phyloP scores from a whole-genome alignment of 2,113 vertebrate genomes.

The Speoplatyrhinus poulsoni region DNA sequence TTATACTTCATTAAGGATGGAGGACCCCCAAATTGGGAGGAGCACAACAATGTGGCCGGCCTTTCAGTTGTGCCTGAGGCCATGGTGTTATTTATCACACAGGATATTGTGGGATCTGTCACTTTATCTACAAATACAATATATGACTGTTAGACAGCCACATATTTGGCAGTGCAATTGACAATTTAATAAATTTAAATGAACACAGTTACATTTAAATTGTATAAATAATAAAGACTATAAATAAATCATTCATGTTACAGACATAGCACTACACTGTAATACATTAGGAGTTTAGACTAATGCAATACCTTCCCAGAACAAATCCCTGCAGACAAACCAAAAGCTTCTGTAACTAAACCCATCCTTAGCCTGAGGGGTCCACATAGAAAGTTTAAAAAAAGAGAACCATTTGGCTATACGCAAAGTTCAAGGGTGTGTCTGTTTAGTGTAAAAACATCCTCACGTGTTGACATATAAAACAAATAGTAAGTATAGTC shows the following conservation, averaged over 20 bases:
- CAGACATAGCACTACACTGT: too few species aligned
- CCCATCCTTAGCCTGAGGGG: too few species aligned
- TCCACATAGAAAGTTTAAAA: too few species aligned
- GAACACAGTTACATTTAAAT: not conserved
- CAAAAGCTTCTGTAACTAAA: not conserved
- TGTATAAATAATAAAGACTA: not conserved
- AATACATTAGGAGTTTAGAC: too few species aligned
- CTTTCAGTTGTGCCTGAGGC: not conserved
- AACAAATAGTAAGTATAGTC: too few species aligned
- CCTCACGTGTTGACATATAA: too few species aligned
- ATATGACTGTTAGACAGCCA: not conserved
- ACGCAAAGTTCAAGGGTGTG: too few species aligned
- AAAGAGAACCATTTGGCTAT: too few species aligned
- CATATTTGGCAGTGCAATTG: not conserved
- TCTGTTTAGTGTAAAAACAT: too few species aligned
- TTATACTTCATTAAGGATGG: not conserved
- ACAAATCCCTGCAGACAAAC: not conserved
- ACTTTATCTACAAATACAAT: conserved; percentile 39
- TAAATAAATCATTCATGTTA: too few species aligned
- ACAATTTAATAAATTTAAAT: too few species aligned
- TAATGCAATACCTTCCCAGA: not conserved
- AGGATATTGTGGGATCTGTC: conserved; percentile 44
- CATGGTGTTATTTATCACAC: conserved; percentile 15
- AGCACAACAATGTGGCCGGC: conserved; percentile 45
- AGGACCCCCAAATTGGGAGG: not conserved